Conservation (phyloP, 2,888 invertebrate genomes). For the Clivina fossor region DNA sequence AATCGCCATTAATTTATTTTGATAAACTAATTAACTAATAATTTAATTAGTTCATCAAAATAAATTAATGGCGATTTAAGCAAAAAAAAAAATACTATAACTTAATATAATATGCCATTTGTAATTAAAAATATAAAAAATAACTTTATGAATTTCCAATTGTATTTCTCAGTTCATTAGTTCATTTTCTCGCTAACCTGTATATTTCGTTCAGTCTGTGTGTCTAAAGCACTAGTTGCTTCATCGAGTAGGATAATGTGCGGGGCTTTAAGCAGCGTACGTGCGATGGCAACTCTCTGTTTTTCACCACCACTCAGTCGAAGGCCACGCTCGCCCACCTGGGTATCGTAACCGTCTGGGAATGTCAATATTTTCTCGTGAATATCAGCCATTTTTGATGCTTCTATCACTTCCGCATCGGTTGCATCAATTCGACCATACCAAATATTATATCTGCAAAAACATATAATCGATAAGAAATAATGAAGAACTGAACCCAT, state of each 20-base stretch:
- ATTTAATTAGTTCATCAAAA: no score
- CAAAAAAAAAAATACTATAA: no score
- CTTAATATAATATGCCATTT: no score
- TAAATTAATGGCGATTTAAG: no score
- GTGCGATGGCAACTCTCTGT: slow-evolving; percentile 94
- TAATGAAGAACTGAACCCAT: no score
- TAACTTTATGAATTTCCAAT: no score
- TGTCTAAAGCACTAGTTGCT: slow-evolving; percentile 93
- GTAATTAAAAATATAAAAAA: no score
- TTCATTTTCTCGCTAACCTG: no score
- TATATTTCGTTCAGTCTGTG: slow-evolving; percentile 90
- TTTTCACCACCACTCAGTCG: slow-evolving; percentile 97
- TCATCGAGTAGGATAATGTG: slow-evolving; percentile 90
- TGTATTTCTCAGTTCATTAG: no score
- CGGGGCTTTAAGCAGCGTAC: slow-evolving; percentile 91
- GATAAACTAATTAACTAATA: no score
- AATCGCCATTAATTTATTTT: no score
- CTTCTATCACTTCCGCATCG: slow-evolving; percentile 81
- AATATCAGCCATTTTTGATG: slow-evolving; percentile 91
- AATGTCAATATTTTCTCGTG: slow-evolving; percentile 90
- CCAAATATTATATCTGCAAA: slow-evolving; percentile 82
- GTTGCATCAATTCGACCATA: slow-evolving; percentile 82
- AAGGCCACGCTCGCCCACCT: slow-evolving; percentile 94
- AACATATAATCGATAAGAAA: slow-evolving; percentile 1
- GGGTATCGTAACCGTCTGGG: slow-evolving; percentile 83